Conservation (phyloP, 2,797 vertebrate species). For the Halcyon chelicuti region DNA sequence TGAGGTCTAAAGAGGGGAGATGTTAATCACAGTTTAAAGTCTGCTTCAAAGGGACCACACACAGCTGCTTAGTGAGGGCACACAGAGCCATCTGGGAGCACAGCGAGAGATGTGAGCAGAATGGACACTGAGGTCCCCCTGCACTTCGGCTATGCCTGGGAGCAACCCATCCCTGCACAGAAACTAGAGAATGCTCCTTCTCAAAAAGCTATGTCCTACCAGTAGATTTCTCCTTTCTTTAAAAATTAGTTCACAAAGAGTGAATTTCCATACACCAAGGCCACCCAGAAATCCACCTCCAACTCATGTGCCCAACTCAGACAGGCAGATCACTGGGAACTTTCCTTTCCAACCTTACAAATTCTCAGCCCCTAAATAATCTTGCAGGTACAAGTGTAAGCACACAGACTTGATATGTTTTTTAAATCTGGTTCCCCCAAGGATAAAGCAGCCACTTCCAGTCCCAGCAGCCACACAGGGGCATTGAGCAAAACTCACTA, state of each 20-base stretch:
- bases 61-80: not conserved
- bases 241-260: not conserved
- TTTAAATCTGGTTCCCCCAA: not conserved
- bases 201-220: not conserved
- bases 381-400: not conserved
- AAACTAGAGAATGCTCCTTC: not conserved
- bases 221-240: not conserved
- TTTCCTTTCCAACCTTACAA: not conserved
- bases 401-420: not conserved
- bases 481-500: not conserved
- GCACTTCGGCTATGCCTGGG: fast-evolving
- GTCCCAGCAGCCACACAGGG: not conserved
- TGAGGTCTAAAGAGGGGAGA: not conserved
- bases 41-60: not conserved
- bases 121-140: not conserved
- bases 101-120: not conserved
- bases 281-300: not conserved
- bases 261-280: not conserved
- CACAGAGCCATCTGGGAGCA: not conserved
- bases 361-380: not conserved
- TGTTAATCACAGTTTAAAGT: not conserved
- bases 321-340: not conserved
- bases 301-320: not conserved
- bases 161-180: not conserved
- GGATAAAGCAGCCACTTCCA: not conserved